These are phyloP conservation scores for Peromyscus leucopus DNA, from an alignment of 2,113 vertebrate species.

Conservation along the genomic window DNA sequence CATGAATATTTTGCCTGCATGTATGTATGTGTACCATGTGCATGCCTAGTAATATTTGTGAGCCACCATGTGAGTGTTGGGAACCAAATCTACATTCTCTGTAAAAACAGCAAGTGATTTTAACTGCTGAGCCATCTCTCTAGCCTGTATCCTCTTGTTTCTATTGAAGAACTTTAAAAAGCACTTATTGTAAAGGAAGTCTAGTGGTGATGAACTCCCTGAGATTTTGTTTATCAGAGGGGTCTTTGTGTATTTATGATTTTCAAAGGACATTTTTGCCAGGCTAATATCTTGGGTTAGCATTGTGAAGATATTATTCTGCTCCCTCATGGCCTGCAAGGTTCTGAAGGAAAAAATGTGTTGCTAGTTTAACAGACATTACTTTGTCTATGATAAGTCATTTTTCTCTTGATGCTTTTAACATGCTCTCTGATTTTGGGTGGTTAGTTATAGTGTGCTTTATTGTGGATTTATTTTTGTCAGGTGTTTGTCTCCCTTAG, in stretches of 20 bases:
- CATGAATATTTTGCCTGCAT: not conserved
- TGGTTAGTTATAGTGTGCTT: not conserved
- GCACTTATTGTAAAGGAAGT: not conserved
- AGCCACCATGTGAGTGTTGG: not conserved
- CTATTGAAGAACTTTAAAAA: conserved; percentile 3
- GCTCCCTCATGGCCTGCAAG: not conserved
- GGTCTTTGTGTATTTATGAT: not conserved
- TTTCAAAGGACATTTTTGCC: conserved; percentile 43
- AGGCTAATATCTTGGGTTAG: conserved; percentile 23
- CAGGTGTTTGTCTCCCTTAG: not conserved
- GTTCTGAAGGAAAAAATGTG: not conserved
- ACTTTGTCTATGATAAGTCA: not conserved
- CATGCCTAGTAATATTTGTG: too few relatives aligned
- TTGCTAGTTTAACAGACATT: not conserved
- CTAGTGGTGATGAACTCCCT: not conserved
- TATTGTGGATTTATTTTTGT: not conserved
- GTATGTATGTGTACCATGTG: not conserved
- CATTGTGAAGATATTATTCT: not conserved
- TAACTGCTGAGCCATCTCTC: too few relatives aligned
- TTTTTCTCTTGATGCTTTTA: not conserved
- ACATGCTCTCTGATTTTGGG: not conserved
- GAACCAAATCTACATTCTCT: not conserved
- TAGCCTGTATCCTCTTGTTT: not conserved
- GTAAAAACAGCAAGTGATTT: not conserved
- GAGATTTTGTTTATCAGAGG: not conserved